phyloP scores from a whole-genome alignment of 2,888 invertebrate genomes.

The Anaspis maculata region DNA sequence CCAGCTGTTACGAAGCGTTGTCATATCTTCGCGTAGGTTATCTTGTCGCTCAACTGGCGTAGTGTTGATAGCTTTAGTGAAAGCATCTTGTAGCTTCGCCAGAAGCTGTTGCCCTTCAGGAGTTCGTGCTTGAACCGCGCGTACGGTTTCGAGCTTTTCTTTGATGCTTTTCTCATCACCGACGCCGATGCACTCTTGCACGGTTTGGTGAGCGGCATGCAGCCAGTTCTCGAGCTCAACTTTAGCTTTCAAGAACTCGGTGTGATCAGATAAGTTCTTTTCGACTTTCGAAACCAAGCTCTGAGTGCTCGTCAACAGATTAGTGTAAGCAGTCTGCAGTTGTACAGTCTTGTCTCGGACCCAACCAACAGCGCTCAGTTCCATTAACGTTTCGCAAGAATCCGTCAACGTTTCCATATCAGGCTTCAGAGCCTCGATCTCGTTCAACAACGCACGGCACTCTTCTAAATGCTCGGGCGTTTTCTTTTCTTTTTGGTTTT shows the following conservation, averaged over 20 bases:
- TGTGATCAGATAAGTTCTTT: conserved; percentile 84
- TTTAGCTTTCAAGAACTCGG: conserved; percentile 82
- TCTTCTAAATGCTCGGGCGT: conserved; percentile 69
- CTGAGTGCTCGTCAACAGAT: conserved; percentile 70
- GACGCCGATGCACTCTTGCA: conserved; percentile 74
- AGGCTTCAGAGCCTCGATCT: conserved; percentile 67
- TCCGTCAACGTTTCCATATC: conserved; percentile 79
- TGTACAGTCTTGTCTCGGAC: conserved; percentile 81
- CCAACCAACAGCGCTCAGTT: conserved; percentile 75
- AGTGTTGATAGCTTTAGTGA: conserved; percentile 74
- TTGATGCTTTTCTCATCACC: conserved; percentile 70
- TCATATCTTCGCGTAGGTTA: conserved; percentile 65
- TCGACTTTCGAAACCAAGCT: conserved; percentile 78
- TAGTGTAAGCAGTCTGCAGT: conserved; percentile 73
- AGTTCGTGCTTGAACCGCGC: conserved; percentile 57
- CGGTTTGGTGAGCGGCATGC: conserved; percentile 67
- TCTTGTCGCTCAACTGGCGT: conserved; percentile 76
- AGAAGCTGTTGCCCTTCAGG: conserved; percentile 81
- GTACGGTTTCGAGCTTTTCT: conserved; percentile 73
- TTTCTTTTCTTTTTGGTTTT: conserved; percentile 60
- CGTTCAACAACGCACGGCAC: conserved; percentile 65
- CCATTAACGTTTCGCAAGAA: conserved; percentile 78
- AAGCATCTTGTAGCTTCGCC: conserved; percentile 74
- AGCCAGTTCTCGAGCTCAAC: conserved; percentile 79
- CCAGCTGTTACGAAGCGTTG: conserved; percentile 75